A percentile compares a stretch with the other conserved stretches of the same genome.
These are phyloP conservation scores for Agrochola lota DNA, from an alignment of 2,888 invertebrate species.

Conservation along the genomic window DNA sequence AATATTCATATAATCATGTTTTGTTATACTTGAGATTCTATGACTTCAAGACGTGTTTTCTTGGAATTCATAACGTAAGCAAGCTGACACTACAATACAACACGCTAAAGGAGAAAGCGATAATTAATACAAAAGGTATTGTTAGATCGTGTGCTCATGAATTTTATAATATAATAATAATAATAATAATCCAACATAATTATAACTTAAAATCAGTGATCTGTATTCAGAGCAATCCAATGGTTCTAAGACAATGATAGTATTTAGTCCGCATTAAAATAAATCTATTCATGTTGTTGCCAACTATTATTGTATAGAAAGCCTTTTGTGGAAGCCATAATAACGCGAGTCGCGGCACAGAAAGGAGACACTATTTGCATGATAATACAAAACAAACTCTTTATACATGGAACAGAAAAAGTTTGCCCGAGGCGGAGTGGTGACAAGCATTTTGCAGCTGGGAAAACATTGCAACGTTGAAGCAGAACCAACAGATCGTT, in stretches of 20 bases:
- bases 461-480: slow-evolving; percentile 51
- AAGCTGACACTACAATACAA: not conserved
- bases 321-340: slow-evolving; percentile 46
- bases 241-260: slow-evolving; percentile 41
- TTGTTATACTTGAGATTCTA: slow-evolving; percentile 34
- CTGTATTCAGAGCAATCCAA: slow-evolving; percentile 37
- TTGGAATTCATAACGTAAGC: slow-evolving; percentile 44
- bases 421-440: slow-evolving; percentile 35
- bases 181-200: slow-evolving; percentile 9
- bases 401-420: slow-evolving; percentile 39
- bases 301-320: slow-evolving; percentile 42
- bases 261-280: slow-evolving; percentile 51
- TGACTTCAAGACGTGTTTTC: slow-evolving; percentile 33
- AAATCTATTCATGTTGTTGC: slow-evolving; percentile 40
- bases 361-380: slow-evolving; percentile 56
- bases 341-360: slow-evolving; percentile 27
- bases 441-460: slow-evolving; percentile 60
- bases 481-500: slow-evolving; percentile 36
- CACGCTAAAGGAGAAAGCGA: slow-evolving; percentile 26
- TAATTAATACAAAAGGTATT: slow-evolving; percentile 24
- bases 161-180: slow-evolving; percentile 1
- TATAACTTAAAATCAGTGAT: slow-evolving; percentile 33
- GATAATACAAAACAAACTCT: slow-evolving; percentile 55
- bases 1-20: slow-evolving; percentile 1
- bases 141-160: slow-evolving; percentile 6